Evolutionary conservation across 2,797 vertebrate species (phyloP), one percentile per base, ranked within the genome.

Genomic region (Pseudopleuronectes americanus): DNA sequence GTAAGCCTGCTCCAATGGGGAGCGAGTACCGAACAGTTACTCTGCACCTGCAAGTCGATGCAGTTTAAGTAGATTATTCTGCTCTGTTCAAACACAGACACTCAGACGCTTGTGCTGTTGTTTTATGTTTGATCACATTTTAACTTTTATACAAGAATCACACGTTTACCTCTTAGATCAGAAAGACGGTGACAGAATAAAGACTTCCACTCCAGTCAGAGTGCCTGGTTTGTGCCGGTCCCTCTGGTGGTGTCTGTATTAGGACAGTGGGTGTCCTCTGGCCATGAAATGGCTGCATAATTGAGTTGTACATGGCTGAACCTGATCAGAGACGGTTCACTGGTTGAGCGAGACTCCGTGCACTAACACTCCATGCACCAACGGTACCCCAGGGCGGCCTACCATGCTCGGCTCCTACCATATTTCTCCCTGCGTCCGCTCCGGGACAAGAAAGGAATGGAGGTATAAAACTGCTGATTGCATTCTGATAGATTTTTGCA

Each of bases 401-500:
- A 81, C 82, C 79, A 79, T 52, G 75, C 85, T 84, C 47, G 17
- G 51, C 57, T 85, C 74, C 76, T 79, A 68, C 86, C 71, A 78
- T 80, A 84, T 88, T 86, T 85, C 90, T 84, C 80, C 76, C 67
- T 82, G 80, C 67, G 59, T 81, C 77, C 82, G 61, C 82, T 84
- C 47, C 71, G 64, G 80, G 86, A 89, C 81, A 80, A 85, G 79
- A 81, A 80, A 76, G 54, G 70, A 85, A 76, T 67, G 64, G 61
- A 58, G 56, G 54, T 48, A 57, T 68, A 79, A 80, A 85, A 84
- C 63, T 87, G 89, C 91, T 93, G 92, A 93, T 94, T 93, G 87
- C 90, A 92, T 94, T 93, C 82, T 93, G 92, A 94, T 94, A 92
- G 93, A 94, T 94, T 93, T 94, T 91, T 92, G 89, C 76, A 81